Percentiles rank a stretch among this genome's conserved stretches.
Evolutionary conservation across 2,113 vertebrate species (phyloP).

Genomic region (Emydocephalus ijimae): DNA sequence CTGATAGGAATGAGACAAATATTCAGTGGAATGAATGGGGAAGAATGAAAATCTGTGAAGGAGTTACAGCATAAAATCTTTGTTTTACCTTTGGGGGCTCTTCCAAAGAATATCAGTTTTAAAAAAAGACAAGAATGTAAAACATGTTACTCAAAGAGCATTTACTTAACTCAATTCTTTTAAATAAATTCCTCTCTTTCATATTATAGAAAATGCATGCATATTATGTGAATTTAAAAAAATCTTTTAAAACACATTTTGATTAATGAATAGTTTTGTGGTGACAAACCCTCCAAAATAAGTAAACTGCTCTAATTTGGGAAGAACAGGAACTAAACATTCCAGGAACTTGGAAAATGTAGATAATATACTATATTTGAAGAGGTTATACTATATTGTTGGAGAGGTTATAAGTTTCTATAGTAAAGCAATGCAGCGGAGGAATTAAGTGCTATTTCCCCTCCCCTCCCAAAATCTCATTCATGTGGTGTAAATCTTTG

Average conservation of each 20-base stretch:
- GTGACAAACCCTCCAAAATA: background rate
- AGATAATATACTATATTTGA: background rate
- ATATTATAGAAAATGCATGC: background rate
- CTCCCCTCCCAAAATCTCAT: background rate
- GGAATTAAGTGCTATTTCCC: background rate
- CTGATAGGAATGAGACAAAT: conserved; percentile 4
- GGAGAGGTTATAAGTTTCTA: background rate
- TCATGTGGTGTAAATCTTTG: background rate
- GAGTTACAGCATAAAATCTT: background rate
- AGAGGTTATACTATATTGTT: background rate
- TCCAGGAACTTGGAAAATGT: background rate
- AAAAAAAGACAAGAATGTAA: background rate
- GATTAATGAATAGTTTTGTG: background rate
- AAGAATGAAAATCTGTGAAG: background rate
- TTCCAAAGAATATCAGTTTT: conserved; percentile 1
- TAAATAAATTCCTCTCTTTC: background rate
- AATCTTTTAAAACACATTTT: background rate
- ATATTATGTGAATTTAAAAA: background rate
- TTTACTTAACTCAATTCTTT: background rate
- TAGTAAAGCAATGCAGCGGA: background rate
- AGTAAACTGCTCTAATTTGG: background rate
- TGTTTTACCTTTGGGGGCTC: background rate
- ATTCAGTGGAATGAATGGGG: background rate
- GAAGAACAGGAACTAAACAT: background rate
- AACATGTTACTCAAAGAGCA: background rate